Evolutionary conservation across 2,888 invertebrate genomes (phyloP).

Genomic region (Tridacna crocea): DNA sequence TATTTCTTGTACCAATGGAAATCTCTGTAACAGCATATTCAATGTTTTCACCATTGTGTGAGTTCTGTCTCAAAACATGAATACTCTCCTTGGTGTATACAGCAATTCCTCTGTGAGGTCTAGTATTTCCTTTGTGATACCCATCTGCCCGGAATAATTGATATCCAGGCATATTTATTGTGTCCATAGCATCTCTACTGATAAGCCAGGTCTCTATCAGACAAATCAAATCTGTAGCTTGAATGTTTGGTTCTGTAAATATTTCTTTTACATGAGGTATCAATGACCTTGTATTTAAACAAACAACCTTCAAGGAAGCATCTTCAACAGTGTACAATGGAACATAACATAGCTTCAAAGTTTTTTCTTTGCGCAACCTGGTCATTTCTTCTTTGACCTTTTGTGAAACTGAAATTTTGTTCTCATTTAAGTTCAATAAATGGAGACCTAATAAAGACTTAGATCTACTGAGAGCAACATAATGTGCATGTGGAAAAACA

Average conservation of each 20-base stretch:
- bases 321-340: background rate
- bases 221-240: background rate
- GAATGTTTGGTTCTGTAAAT: background rate
- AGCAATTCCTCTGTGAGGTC: background rate
- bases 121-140: background rate
- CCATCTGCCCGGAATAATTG: background rate
- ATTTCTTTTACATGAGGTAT: background rate
- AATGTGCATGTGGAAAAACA: constrained; percentile 2
- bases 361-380: background rate
- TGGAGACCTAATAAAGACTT: background rate
- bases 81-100: background rate
- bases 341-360: background rate
- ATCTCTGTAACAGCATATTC: background rate
- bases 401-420: background rate
- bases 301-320: background rate
- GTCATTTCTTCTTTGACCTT: constrained; percentile 7
- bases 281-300: background rate
- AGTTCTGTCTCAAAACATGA: background rate
- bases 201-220: background rate
- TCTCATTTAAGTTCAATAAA: constrained; percentile 2
- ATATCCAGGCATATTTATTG: background rate
- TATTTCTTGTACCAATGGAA: background rate
- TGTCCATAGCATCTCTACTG: background rate
- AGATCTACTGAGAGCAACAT: constrained; percentile 5
- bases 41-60: background rate